Base-by-base conservation (phyloP, 2,888 invertebrate genomes). In the Clitarchus hookeri region DNA sequence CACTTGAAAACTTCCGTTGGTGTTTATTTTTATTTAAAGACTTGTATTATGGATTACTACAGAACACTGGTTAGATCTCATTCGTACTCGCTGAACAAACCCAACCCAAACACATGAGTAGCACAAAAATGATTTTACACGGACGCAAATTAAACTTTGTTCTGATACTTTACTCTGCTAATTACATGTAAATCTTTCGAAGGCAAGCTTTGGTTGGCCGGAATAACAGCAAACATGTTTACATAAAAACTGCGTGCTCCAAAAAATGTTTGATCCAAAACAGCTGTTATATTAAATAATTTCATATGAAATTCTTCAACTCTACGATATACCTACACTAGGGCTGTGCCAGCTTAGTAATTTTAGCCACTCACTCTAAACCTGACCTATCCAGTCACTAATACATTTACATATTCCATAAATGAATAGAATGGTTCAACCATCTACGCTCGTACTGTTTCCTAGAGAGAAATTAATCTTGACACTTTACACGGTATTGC, bases 191-290 rank as follows among this genome's bases (percentile, higher is more conserved):
- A 65, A 65, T 65, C 65, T 65, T 82, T 82, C 12, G 36, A 87
- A 87, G 87, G 87, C 87, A 87, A 87, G 87, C 87, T 79, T 79
- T 87, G 87, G 87, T 87, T 87, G 87, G 87, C 87, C 87, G 87
- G 87, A 87, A 80, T 86, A 83, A 84, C 85, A 87, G 84, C 85
- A 85, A 85, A 85, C 36, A 27, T 84, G 79, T 86, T n/a, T 84
- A 79, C 80, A 82, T 9, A 65, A n/a, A n/a, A 82, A 82, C 36
- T 27, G 82, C 36, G 44, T 36, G 44, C 82, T 82, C 44, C 16
- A 82, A 82, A 82, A 82, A 36, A 44, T 12, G 16, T 82, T 44
- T 65, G 65, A 65, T 65, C 65, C 19, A 65, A 65, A 65, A 65
- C 65, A 16, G 65, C n/a, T 16, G 65, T 65, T 65, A 16, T 65